Conservation (phyloP, 2,888 invertebrate species). For the Rotaria magnacalcarata region DNA sequence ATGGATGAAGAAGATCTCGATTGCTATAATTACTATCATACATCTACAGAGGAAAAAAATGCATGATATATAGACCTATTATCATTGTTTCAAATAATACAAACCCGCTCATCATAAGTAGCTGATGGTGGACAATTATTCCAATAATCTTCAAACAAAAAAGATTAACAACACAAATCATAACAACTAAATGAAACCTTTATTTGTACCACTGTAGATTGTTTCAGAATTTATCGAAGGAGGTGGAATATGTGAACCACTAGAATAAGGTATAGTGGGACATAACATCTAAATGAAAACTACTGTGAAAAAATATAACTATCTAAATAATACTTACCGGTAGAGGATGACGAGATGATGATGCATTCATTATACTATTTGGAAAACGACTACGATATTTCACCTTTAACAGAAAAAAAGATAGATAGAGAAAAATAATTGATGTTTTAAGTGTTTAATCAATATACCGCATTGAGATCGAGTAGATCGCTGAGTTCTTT, state of each 20-base stretch:
- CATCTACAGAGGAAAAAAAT: background rate
- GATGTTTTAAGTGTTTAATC: too few relatives aligned
- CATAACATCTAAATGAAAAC: background rate
- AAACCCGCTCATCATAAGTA: background rate
- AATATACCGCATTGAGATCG: slow-evolving; percentile 20
- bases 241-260: background rate
- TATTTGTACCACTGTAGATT: background rate
- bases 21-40: slow-evolving; percentile 1
- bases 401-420: background rate
- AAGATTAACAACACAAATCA: too few relatives aligned
- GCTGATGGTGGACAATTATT: background rate
- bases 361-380: background rate
- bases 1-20: slow-evolving; percentile 34
- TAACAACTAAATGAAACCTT: background rate
- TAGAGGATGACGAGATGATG: background rate
- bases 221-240: background rate
- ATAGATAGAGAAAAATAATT: background rate
- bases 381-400: slow-evolving; percentile 29
- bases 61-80: background rate
- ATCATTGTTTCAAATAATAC: background rate
- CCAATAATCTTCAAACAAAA: background rate
- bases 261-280: background rate
- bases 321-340: background rate
- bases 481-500: slow-evolving; percentile 29
- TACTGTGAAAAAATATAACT: too few relatives aligned